Conservation (phyloP, 1,140 invertebrate species). For the Drosophila insularis region DNA sequence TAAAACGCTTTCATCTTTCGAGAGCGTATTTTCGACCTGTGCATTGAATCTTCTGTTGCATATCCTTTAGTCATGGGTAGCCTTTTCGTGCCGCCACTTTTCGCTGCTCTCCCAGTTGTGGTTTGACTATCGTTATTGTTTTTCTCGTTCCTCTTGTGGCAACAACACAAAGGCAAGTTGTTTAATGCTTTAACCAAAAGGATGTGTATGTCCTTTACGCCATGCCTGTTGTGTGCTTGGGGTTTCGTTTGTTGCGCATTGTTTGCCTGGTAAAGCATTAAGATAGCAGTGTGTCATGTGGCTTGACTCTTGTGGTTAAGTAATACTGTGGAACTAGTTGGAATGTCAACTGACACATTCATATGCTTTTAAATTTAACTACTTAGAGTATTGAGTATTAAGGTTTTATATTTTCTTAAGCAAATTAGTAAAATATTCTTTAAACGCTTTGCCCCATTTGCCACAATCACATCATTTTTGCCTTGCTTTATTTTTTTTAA, state of each 20-base stretch:
- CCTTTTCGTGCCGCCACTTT: background rate
- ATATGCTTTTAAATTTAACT: no score
- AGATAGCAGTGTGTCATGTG: slow-evolving; percentile 6
- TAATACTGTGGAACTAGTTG: background rate
- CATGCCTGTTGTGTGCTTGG: background rate
- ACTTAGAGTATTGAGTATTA: no score
- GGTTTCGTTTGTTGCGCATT: slow-evolving; percentile 2
- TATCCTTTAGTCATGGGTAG: background rate
- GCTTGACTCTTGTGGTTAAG: slow-evolving; percentile 1
- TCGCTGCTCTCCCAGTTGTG: background rate
- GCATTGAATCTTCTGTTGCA: background rate
- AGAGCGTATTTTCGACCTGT: background rate
- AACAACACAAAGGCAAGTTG: background rate
- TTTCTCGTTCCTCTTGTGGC: background rate
- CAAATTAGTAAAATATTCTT: no score
- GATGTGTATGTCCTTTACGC: background rate
- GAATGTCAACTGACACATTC: no score
- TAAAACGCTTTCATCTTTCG: background rate
- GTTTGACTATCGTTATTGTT: background rate
- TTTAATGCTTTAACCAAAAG: slow-evolving; percentile 2
- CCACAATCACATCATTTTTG: no score
- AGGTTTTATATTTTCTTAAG: no score
- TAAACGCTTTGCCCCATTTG: no score
- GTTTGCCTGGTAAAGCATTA: slow-evolving; percentile 4
- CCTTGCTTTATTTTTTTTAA: no score